These are phyloP conservation scores for Microplitis mediator DNA, from an alignment of 1,140 invertebrate species.

Conservation along the genomic window DNA sequence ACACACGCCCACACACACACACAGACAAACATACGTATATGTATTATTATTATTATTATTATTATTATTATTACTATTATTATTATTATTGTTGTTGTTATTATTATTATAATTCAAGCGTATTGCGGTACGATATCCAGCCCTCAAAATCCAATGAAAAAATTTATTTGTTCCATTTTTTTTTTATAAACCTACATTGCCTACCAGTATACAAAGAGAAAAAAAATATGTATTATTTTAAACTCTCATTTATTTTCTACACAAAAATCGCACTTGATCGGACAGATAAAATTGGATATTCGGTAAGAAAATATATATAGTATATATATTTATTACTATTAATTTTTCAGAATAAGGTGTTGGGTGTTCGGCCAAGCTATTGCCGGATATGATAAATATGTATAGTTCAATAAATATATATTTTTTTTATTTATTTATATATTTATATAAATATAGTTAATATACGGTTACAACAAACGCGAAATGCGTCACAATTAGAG, in stretches of 20 bases:
- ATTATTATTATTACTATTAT: not conserved
- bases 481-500: too few relatives aligned
- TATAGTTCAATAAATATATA: too few relatives aligned
- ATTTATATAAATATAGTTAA: too few relatives aligned
- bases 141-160: slow-evolving; percentile 15
- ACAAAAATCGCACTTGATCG: not conserved
- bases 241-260: too few relatives aligned
- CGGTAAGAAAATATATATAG: slow-evolving; percentile 2
- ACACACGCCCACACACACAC: not conserved
- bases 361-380: not conserved
- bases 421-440: too few relatives aligned
- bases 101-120: not conserved
- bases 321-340: not conserved
- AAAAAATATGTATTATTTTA: not conserved
- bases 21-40: not conserved
- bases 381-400: slow-evolving; percentile 1
- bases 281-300: not conserved
- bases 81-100: not conserved
- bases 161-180: slow-evolving; percentile 4
- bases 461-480: too few relatives aligned
- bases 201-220: not conserved
- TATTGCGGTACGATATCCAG: not conserved
- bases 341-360: not conserved
- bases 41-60: not conserved
- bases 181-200: not conserved